These are phyloP conservation scores for Cyphomyrus discorhynchus DNA, from an alignment of 2,113 vertebrate species.

Conservation along the genomic window DNA sequence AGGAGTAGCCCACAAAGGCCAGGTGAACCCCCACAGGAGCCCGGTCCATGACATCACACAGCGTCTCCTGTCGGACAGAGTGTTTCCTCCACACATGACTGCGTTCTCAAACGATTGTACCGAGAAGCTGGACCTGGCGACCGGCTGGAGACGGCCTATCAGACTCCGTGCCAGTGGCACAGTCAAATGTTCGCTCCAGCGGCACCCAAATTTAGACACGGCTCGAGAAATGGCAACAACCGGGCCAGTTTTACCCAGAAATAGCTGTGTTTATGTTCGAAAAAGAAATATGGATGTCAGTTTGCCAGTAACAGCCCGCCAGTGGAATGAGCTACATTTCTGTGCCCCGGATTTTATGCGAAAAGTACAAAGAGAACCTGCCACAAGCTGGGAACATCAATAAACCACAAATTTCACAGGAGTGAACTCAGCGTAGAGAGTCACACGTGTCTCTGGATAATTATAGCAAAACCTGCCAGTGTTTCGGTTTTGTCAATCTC, in stretches of 20 bases:
- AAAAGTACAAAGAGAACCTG: background rate
- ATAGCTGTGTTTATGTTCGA: background rate
- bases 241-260: background rate
- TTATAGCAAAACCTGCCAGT: background rate
- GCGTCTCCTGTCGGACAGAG: constrained; percentile 54
- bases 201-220: background rate
- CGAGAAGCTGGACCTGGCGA: background rate
- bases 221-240: background rate
- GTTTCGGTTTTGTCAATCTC: background rate
- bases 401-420: background rate
- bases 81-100: background rate
- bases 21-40: constrained; percentile 66
- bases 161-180: background rate
- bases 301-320: background rate
- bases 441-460: background rate
- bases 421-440: background rate
- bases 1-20: constrained; percentile 78
- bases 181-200: background rate
- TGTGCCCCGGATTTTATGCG: background rate
- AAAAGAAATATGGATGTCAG: background rate
- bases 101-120: background rate
- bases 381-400: background rate
- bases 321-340: background rate
- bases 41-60: constrained; percentile 60
- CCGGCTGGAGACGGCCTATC: background rate